Evolutionary conservation across 2,797 vertebrate genomes (phyloP).

Genomic region (Tinamus major): DNA sequence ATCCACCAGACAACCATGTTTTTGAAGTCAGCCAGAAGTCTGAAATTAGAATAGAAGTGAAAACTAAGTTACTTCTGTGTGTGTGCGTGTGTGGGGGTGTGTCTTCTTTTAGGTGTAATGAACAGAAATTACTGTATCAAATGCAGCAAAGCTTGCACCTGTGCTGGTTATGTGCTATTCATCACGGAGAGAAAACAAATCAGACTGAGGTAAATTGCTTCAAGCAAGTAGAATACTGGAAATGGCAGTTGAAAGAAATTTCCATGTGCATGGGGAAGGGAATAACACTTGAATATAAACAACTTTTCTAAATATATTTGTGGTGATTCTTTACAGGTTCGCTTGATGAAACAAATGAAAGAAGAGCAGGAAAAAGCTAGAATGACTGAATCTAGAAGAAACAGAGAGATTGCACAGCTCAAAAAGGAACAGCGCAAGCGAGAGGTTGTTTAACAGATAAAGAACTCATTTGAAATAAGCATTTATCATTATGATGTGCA

Average conservation of each 20-base stretch:
- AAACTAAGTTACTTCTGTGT: neutral
- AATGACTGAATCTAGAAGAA: slow-evolving; percentile 89
- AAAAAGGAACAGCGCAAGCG: slow-evolving; percentile 97
- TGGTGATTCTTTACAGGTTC: slow-evolving; percentile 82
- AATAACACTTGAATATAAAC: neutral
- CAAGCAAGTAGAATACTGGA: neutral
- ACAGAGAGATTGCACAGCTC: slow-evolving; percentile 92
- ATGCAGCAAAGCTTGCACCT: neutral
- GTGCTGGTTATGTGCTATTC: neutral
- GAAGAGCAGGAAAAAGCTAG: slow-evolving; percentile 95
- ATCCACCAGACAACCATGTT: neutral
- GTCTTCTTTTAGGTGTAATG: neutral
- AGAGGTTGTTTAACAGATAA: slow-evolving; percentile 82
- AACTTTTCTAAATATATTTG: neutral
- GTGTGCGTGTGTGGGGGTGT: too few relatives aligned
- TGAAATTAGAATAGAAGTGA: neutral
- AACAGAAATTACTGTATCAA: neutral
- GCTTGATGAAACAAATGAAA: slow-evolving; percentile 98
- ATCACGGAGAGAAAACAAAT: neutral
- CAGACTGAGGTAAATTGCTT: neutral
- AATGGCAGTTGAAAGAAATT: neutral
- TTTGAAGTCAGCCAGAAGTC: neutral
- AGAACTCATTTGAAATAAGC: neutral
- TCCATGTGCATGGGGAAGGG: neutral
- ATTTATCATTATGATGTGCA: neutral